Conservation (phyloP, 2,113 vertebrate species). For the Microcebus lehilahytsara region DNA sequence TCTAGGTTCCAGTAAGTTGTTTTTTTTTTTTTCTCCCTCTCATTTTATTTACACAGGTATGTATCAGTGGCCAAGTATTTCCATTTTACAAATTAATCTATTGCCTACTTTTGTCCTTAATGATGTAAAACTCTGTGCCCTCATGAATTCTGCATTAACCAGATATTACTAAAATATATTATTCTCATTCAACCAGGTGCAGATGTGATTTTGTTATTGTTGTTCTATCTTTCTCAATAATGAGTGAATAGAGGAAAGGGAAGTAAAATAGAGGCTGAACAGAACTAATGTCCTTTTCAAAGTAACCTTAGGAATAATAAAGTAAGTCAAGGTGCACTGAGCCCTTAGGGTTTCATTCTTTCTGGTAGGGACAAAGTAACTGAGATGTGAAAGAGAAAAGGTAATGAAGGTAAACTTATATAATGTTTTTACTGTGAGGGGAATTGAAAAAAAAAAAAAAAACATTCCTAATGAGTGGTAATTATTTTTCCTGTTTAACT, state of each 20-base stretch:
- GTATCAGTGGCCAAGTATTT: background rate
- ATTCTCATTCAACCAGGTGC: background rate
- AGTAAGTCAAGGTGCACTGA: background rate
- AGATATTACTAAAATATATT: background rate
- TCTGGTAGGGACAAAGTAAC: background rate
- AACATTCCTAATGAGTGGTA: background rate
- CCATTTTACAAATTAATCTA: background rate
- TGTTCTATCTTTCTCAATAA: background rate
- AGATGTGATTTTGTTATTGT: background rate
- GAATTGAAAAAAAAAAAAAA: background rate
- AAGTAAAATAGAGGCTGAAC: background rate
- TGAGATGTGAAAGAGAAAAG: background rate
- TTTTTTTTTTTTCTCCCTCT: background rate
- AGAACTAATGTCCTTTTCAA: background rate
- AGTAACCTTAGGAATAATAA: background rate
- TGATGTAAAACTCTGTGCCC: background rate
- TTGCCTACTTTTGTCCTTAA: background rate
- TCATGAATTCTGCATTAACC: background rate
- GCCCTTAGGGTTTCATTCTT: background rate
- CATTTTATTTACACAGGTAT: background rate
- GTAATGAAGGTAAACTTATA: background rate
- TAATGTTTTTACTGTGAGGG: background rate
- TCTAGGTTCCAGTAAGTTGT: background rate
- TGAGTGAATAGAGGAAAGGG: background rate
- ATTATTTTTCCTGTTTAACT: background rate